These are phyloP conservation scores for Plebejus argus DNA, from an alignment of 2,888 invertebrate genomes.

Conservation along the genomic window DNA sequence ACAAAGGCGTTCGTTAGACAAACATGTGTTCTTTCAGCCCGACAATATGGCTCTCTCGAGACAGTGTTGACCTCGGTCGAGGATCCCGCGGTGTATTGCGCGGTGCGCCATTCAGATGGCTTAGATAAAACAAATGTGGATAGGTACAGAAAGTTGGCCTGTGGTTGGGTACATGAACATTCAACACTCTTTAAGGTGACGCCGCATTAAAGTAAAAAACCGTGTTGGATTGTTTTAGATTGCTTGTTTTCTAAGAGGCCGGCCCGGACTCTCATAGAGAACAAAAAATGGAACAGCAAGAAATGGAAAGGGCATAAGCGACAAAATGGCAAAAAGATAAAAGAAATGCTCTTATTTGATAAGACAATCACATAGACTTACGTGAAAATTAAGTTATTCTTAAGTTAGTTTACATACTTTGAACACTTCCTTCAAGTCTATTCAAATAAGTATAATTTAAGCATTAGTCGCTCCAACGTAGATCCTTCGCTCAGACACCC, in stretches of 20 bases:
- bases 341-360: too few relatives aligned
- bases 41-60: background rate
- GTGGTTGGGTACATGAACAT: background rate
- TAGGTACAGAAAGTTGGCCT: background rate
- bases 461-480: background rate
- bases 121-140: background rate
- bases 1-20: constrained; percentile 13
- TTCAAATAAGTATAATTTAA: constrained; percentile 12
- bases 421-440: background rate
- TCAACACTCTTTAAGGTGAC: too few relatives aligned
- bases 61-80: background rate
- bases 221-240: too few relatives aligned
- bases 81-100: background rate
- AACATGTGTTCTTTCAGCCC: constrained; percentile 5
- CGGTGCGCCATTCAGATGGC: background rate
- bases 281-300: too few relatives aligned
- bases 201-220: too few relatives aligned
- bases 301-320: too few relatives aligned
- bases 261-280: too few relatives aligned
- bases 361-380: too few relatives aligned
- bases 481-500: background rate
- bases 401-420: background rate
- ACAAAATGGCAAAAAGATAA: too few relatives aligned
- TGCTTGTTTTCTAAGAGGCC: too few relatives aligned
- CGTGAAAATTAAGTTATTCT: background rate